These are phyloP conservation scores for Bambusicola thoracicus DNA, from an alignment of 2,113 vertebrate genomes.

Conservation along the genomic window DNA sequence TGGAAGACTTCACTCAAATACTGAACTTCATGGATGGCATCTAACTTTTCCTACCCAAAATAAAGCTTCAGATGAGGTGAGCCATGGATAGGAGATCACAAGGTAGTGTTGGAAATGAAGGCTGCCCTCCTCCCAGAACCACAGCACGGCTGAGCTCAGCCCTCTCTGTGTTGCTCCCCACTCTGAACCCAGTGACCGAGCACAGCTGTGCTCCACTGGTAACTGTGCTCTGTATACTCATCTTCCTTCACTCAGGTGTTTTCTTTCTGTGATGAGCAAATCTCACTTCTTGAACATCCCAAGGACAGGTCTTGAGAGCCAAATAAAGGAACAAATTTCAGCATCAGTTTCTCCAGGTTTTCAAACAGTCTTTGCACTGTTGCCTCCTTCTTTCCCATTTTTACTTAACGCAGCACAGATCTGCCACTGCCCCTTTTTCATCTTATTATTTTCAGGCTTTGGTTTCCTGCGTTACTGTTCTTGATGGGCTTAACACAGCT, in stretches of 20 bases:
- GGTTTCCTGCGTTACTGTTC: constrained; percentile 58
- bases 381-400: constrained; percentile 53
- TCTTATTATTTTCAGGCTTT: constrained; percentile 50
- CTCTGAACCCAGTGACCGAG: rapidly evolving
- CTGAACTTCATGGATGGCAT: neutral
- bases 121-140: neutral
- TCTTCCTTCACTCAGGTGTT: neutral
- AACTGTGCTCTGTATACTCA: neutral
- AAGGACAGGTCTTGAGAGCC: neutral
- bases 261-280: neutral
- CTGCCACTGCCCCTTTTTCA: constrained; percentile 64
- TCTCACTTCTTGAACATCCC: neutral
- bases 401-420: constrained; percentile 45
- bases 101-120: neutral
- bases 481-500: constrained; percentile 58
- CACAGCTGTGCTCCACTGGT: neutral
- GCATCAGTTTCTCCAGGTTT: constrained; percentile 30
- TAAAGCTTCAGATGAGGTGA: neutral
- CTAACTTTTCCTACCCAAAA: neutral
- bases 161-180: neutral
- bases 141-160: neutral
- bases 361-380: constrained; percentile 28
- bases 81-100: rapidly evolving
- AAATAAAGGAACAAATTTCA: constrained; percentile 8
- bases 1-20: neutral